Percentiles rank a stretch among this genome's conserved stretches.
Evolutionary conservation across 2,797 vertebrate genomes (phyloP).

Genomic region (Eupleurogrammus muticus): DNA sequence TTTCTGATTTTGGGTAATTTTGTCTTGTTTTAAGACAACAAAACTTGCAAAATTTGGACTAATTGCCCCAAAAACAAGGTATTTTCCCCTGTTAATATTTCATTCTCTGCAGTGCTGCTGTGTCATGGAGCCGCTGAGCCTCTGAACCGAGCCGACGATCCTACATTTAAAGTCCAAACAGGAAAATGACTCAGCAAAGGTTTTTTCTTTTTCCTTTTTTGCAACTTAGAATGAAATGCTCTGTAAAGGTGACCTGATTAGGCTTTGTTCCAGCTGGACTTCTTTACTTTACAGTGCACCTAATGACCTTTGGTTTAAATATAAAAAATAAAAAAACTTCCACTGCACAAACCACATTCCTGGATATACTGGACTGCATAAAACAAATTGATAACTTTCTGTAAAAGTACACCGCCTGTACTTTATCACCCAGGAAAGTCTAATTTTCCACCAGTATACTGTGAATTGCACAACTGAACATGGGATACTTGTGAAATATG

Average conservation of each 20-base stretch:
- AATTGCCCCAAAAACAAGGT: no score
- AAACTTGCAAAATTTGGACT: no score
- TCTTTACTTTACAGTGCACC: conserved; percentile 16
- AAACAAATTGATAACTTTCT: conserved; percentile 28
- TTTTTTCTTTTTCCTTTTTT: conserved; percentile 22
- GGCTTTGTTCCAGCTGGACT: conserved; percentile 26
- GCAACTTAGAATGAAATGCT: conserved; percentile 25
- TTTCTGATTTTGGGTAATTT: no score
- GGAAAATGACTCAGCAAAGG: conserved; percentile 31
- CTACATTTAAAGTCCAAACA: conserved; percentile 6
- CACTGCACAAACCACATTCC: neutral
- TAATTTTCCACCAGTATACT: neutral
- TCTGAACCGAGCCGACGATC: no score
- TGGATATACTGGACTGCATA: neutral
- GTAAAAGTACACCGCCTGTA: neutral
- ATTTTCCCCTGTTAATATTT: neutral
- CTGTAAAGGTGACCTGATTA: conserved; percentile 41
- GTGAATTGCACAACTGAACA: conserved; percentile 11
- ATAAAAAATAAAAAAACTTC: conserved; percentile 28
- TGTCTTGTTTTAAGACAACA: no score
- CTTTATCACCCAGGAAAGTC: conserved; percentile 10
- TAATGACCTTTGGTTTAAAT: conserved; percentile 34
- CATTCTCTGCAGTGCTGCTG: neutral
- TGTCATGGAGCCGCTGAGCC: no score
- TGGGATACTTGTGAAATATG: conserved; percentile 46